phyloP scores from a whole-genome alignment of 2,888 invertebrate species.

The Callosobruchus maculatus region DNA sequence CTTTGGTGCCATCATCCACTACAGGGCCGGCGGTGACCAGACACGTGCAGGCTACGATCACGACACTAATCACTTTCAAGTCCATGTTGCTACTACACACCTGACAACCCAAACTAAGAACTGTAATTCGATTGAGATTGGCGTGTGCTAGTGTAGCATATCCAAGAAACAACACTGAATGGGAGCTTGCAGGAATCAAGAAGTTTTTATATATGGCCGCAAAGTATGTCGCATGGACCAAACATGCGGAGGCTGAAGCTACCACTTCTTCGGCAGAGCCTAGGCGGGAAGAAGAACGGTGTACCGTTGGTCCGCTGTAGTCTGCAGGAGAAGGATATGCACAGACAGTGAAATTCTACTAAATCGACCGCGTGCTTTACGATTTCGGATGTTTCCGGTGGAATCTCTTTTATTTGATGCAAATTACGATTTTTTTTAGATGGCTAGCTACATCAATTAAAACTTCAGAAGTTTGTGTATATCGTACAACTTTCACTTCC shows the following conservation, averaged over 20 bases:
- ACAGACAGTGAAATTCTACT: constrained; percentile 1
- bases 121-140: background rate
- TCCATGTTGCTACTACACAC: background rate
- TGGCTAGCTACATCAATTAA: background rate
- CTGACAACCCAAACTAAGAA: background rate
- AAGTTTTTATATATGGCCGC: background rate
- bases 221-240: background rate
- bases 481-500: background rate
- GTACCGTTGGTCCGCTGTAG: constrained; percentile 1
- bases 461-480: background rate
- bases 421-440: background rate
- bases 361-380: background rate
- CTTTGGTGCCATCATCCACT: constrained; percentile 40
- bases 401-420: background rate
- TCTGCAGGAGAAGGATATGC: background rate
- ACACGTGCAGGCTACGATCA: background rate
- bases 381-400: background rate
- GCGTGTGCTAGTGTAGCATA: background rate
- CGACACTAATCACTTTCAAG: background rate
- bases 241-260: background rate
- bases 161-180: background rate
- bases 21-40: constrained; percentile 39
- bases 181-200: background rate
- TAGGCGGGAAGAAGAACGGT: background rate
- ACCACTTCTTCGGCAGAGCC: background rate